These are phyloP conservation scores for Eilema caniola DNA, from an alignment of 2,888 invertebrate genomes.

Conservation along the genomic window DNA sequence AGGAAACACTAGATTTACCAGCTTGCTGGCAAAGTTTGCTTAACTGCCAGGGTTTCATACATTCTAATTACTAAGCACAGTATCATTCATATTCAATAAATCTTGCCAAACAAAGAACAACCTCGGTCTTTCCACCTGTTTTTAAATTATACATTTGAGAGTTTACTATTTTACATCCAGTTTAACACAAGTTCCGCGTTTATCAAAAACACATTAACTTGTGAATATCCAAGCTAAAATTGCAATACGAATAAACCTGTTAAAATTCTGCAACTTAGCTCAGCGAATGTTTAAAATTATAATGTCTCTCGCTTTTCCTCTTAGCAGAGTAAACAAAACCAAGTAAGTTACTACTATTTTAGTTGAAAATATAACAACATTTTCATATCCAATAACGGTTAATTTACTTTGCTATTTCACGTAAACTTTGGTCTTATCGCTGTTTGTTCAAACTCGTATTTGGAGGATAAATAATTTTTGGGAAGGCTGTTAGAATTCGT, in stretches of 20 bases:
- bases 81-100: background rate
- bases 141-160: too few relatives aligned
- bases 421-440: background rate
- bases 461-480: background rate
- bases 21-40: too few relatives aligned
- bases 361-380: slow-evolving; percentile 24
- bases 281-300: slow-evolving; percentile 11
- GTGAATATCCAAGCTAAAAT: background rate
- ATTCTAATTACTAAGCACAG: background rate
- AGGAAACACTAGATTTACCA: too few relatives aligned
- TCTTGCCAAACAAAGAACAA: background rate
- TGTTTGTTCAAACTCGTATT: slow-evolving; percentile 1
- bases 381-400: slow-evolving; percentile 20
- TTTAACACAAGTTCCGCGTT: too few relatives aligned
- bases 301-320: slow-evolving; percentile 13
- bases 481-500: background rate
- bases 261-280: background rate
- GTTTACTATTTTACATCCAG: too few relatives aligned
- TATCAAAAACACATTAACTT: background rate
- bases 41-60: too few relatives aligned
- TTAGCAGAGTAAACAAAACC: background rate
- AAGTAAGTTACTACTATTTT: slow-evolving; percentile 16
- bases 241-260: background rate
- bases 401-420: slow-evolving; percentile 1
- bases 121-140: too few relatives aligned